A percentile compares a stretch with the other conserved stretches of the same genome.
Conservation (phyloP, 1,140 invertebrate genomes). For the silkworm (Bombyx mori) region ASM3026992v2 NC_085107.1:16489501-16490000, state of each 20-base stretch:
- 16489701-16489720: constrained; percentile 75
- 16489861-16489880: not conserved
- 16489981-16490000: no score
- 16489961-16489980: no score
- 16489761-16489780: constrained; percentile 73
- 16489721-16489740: constrained; percentile 59
- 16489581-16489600: no score
- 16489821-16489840: constrained; percentile 90
- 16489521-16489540: constrained; percentile 47
- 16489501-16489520: constrained; percentile 57
- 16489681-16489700: constrained; percentile 60
- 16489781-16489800: constrained; percentile 89
- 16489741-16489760: constrained; percentile 33
- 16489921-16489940: not conserved
- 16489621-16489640: constrained; percentile 12
- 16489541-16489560: constrained; percentile 28
- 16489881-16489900: not conserved
- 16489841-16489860: constrained; percentile 82
- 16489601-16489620: no score
- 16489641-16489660: constrained; percentile 55
- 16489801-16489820: constrained; percentile 87
- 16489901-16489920: not conserved
- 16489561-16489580: constrained; percentile 16
- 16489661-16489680: constrained; percentile 63
- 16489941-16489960: not conserved